A percentile compares a stretch with the other conserved stretches of the same genome.
phyloP scores from a whole-genome alignment of 2,113 vertebrate genomes.

The Xenopus laevis region DNA sequence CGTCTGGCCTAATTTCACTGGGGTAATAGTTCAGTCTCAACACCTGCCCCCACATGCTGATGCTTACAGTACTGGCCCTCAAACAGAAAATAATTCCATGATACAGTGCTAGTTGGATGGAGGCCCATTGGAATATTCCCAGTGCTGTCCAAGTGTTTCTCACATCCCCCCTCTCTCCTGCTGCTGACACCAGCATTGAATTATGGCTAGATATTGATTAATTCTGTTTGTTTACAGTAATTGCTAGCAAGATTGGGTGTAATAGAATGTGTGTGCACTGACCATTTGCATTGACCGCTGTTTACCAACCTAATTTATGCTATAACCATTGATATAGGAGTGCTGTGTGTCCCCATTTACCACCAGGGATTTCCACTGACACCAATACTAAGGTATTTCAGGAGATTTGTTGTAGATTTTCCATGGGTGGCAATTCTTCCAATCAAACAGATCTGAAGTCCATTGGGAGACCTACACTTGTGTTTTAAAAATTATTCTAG shows the following conservation, averaged over 20 bases:
- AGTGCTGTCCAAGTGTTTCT: neutral
- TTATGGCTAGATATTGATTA: slow-evolving; percentile 18
- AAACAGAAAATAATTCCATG: slow-evolving; percentile 34
- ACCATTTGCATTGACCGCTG: neutral
- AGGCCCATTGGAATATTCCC: neutral
- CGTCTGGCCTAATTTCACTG: neutral
- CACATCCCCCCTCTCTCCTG: neutral
- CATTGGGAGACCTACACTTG: no score
- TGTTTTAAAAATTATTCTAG: no score
- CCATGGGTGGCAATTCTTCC: no score
- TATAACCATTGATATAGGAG: neutral
- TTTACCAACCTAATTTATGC: slow-evolving; percentile 17
- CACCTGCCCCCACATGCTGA: slow-evolving; percentile 33
- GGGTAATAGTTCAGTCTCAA: neutral
- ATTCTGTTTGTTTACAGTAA: slow-evolving; percentile 13
- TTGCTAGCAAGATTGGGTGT: neutral
- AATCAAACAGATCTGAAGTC: no score
- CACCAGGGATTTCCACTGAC: no score
- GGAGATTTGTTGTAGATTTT: no score
- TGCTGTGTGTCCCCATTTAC: no score
- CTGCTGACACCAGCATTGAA: neutral
- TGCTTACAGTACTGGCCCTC: neutral
- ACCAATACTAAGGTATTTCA: no score
- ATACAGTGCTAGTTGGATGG: neutral
- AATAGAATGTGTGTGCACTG: slow-evolving; percentile 7